Conservation (phyloP, 1,140 invertebrate species). For the Drosophila mauritiana region DNA sequence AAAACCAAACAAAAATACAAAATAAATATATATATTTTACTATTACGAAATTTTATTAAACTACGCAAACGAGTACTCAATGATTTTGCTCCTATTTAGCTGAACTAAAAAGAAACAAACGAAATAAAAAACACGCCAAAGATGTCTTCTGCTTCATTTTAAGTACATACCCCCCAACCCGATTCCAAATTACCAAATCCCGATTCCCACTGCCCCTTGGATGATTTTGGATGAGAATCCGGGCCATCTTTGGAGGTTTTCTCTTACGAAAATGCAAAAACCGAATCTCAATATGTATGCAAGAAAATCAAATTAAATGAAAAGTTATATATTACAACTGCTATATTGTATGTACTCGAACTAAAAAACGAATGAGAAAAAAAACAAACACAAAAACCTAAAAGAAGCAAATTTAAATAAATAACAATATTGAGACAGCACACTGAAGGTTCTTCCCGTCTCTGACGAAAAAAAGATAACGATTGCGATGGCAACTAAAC, state of each 20-base stretch:
- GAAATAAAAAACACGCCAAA: constrained; percentile 71
- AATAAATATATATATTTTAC: constrained; percentile 77
- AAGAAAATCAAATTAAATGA: constrained; percentile 75
- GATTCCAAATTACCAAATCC: constrained; percentile 2
- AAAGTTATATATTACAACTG: constrained; percentile 81
- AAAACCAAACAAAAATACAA: constrained; percentile 39
- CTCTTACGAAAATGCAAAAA: constrained; percentile 63
- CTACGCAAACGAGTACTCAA: constrained; percentile 78
- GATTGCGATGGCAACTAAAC: not conserved
- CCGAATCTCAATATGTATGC: constrained; percentile 60
- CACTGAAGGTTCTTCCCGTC: constrained; percentile 15
- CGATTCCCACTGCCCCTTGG: not conserved
- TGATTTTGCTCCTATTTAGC: constrained; percentile 80
- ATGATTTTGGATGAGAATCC: not conserved
- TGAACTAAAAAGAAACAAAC: constrained; percentile 52
- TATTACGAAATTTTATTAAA: constrained; percentile 80
- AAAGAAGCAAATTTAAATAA: constrained; percentile 78
- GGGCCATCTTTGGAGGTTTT: constrained; percentile 27
- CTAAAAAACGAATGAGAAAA: constrained; percentile 45
- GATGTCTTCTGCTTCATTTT: constrained; percentile 81
- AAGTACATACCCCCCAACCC: constrained; percentile 59
- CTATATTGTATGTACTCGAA: constrained; percentile 80
- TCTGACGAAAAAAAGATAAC: constrained; percentile 20
- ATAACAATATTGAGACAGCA: constrained; percentile 77
- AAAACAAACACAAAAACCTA: constrained; percentile 49